Evolutionary conservation across 1,140 invertebrate genomes (phyloP).

Genomic region (Drosophila yakuba): DNA sequence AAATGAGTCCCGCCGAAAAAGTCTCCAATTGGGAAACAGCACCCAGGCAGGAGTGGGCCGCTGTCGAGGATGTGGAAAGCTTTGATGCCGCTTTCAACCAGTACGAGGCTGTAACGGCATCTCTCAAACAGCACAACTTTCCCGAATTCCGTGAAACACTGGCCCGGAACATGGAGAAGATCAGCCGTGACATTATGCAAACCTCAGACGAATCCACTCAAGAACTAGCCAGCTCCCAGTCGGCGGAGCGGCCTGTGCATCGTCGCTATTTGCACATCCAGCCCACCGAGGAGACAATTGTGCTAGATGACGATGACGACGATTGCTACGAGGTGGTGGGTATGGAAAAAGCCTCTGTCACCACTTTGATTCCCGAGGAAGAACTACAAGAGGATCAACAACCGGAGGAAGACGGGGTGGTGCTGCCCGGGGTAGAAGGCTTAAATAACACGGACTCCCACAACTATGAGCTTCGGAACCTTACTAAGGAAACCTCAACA

Average conservation of each 20-base stretch:
- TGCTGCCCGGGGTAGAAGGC: not conserved
- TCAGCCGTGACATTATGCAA: conserved; percentile 14
- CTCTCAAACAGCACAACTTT: conserved; percentile 40
- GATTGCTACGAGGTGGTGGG: conserved; percentile 59
- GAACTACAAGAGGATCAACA: conserved; percentile 3
- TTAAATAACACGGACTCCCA: conserved; percentile 41
- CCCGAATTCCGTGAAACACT: conserved; percentile 54
- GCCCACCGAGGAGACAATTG: conserved; percentile 53
- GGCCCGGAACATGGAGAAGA: conserved; percentile 21
- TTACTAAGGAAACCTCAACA: conserved; percentile 57
- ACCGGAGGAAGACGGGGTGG: not conserved
- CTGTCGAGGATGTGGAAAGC: conserved; percentile 74
- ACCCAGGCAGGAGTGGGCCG: conserved; percentile 45
- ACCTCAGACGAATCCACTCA: conserved; percentile 23
- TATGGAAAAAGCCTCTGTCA: conserved; percentile 36
- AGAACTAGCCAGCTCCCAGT: conserved; percentile 32
- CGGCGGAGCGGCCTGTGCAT: conserved; percentile 35
- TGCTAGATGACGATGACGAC: conserved; percentile 68
- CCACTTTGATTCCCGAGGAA: conserved; percentile 49
- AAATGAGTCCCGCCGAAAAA: conserved; percentile 73
- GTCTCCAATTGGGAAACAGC: conserved; percentile 62
- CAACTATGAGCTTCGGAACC: not conserved
- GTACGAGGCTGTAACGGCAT: conserved; percentile 26
- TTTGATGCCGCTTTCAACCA: conserved; percentile 65
- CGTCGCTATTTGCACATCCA: conserved; percentile 38